Conservation (phyloP, 2,888 invertebrate species). For the Sphaeridia pumilis region DNA sequence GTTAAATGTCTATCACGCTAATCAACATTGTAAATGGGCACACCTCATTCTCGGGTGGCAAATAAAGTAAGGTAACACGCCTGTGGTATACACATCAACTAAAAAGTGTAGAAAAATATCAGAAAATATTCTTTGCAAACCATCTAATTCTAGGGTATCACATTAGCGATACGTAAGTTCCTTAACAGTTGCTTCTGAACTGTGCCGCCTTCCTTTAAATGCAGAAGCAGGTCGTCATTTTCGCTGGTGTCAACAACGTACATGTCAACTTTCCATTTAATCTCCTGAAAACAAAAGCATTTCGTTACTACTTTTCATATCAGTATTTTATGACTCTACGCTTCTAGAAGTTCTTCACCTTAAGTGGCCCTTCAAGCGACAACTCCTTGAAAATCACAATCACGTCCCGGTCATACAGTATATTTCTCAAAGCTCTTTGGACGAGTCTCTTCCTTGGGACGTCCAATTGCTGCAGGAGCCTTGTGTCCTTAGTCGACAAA, state of each 20-base stretch:
- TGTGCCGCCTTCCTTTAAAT: no score
- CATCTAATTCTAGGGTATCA: no score
- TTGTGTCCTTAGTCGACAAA: background rate
- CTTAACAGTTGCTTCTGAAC: no score
- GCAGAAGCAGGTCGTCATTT: no score
- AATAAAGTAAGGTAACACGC: background rate
- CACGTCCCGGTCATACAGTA: background rate
- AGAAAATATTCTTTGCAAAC: no score
- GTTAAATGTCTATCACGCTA: slow-evolving; percentile 18
- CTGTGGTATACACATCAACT: background rate
- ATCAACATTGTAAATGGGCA: slow-evolving; percentile 26
- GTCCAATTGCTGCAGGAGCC: background rate
- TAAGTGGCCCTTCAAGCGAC: background rate
- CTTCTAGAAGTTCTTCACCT: no score
- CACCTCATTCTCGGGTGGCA: slow-evolving; percentile 19
- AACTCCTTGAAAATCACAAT: background rate
- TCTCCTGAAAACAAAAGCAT: no score
- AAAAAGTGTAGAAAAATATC: background rate
- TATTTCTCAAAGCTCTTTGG: background rate
- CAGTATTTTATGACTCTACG: no score
- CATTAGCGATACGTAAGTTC: no score
- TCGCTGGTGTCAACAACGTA: no score
- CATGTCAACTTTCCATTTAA: no score
- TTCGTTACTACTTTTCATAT: no score
- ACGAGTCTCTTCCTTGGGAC: background rate